A percentile compares a stretch with the other conserved stretches of the same genome.
phyloP scores from a whole-genome alignment of 2,888 invertebrate species.

The Epirrhoe tristata region DNA sequence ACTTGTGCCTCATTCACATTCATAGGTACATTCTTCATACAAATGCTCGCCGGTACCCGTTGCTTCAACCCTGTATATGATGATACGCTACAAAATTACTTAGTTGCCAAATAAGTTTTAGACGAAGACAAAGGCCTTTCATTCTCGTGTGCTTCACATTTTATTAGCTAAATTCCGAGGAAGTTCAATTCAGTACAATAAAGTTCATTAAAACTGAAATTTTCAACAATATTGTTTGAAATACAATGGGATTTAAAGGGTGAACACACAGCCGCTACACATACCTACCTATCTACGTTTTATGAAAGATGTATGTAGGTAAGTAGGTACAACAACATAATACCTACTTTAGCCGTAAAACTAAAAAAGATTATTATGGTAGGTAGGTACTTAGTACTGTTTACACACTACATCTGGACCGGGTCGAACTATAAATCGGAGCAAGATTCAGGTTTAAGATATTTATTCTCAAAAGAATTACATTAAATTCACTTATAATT shows the following conservation, averaged over 20 bases:
- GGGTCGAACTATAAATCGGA: conserved; percentile 5
- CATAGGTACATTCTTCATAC: no score
- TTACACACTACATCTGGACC: conserved; percentile 18
- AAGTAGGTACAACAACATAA: no score
- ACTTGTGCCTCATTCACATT: no score
- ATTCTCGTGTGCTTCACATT: not conserved
- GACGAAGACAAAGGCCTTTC: not conserved
- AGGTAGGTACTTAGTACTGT: not conserved
- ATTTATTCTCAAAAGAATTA: no score
- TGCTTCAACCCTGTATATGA: not conserved
- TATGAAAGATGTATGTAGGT: not conserved
- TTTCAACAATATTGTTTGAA: not conserved
- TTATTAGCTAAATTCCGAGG: not conserved
- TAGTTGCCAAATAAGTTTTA: not conserved
- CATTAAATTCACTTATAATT: no score
- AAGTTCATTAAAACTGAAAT: not conserved
- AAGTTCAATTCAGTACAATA: not conserved
- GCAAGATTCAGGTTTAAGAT: conserved; percentile 13
- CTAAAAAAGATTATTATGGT: conserved; percentile 1
- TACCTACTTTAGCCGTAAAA: conserved; percentile 2
- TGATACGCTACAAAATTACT: not conserved
- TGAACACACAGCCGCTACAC: no score
- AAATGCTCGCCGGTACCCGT: no score
- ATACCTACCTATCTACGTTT: no score
- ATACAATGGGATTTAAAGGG: not conserved